Base-by-base conservation (phyloP, 2,888 invertebrate genomes). In the Drosophila algonquin region DNA sequence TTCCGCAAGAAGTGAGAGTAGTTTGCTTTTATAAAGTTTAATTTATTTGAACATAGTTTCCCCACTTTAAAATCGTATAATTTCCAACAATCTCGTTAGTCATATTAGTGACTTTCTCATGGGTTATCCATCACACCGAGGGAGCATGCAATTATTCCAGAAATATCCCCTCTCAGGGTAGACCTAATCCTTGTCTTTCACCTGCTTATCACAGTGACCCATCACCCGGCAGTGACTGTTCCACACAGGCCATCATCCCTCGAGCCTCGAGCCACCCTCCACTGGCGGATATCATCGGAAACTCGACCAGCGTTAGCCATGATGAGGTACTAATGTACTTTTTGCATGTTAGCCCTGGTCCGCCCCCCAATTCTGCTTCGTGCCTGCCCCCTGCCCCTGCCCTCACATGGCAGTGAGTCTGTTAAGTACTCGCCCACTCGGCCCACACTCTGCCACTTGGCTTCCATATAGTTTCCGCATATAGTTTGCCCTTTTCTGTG, bases 271-370 rank as follows among this genome's bases (percentile, higher is more conserved):
- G 4, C 24, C 24, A 5, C 46, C 54, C 6, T 14, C 60, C 58
- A 14, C 30, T 27, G 57, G 55, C 54, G 46, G 53, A 52, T 50
- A 63, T 63, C 54, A 57, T 44, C 69, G 55, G 53, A 80, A 61
- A 62, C 69, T 64, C 54, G 56, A 64, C 48, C 64, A 65, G 60
- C 70, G 68, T 69, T 65, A 53, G 58, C 56, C 67, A 73, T 77
- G 87, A 80, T 80, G 76, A 82, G 73, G 77, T 82, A 76, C 76
- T 85, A 85, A 87, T 87, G 77, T 77, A 64, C 68, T 76, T 75
- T 79, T 80, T 75, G 80, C 80, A 80, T 85, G 80, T 64, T 55
- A 46, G 27, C 3, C n/a, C 16, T 27, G 30, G 21, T 27, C 40
- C 40, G 14, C 9, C 59, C 30, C 48, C 48, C 40, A 44, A 44